Conservation (phyloP, 2,113 vertebrate genomes). For the Circaetus gallicus region DNA sequence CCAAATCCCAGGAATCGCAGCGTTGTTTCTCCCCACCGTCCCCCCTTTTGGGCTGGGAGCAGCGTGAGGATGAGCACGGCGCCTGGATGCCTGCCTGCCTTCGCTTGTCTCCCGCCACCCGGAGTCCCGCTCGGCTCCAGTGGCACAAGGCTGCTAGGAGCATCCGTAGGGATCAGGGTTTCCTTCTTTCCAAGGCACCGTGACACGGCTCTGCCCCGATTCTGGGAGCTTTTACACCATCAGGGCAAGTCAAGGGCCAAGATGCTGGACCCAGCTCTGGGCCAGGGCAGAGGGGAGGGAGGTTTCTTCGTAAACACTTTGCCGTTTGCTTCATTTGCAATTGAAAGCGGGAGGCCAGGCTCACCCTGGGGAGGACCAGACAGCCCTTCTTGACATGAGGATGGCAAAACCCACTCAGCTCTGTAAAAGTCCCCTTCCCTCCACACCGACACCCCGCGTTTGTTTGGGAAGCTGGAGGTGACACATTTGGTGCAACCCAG, state of each 20-base stretch:
- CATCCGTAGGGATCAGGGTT: neutral
- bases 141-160: neutral
- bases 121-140: neutral
- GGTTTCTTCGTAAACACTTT: neutral
- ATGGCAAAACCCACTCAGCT: neutral
- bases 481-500: neutral
- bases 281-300: neutral
- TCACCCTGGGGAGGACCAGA: neutral
- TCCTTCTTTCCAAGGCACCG: neutral
- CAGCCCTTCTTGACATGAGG: neutral
- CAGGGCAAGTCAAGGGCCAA: neutral
- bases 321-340: slow-evolving; percentile 28
- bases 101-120: accelerated
- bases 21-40: accelerated
- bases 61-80: accelerated
- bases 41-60: neutral
- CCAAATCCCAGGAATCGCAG: neutral
- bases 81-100: neutral
- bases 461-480: neutral
- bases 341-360: neutral
- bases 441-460: accelerated
- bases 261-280: neutral
- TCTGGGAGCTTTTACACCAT: neutral
- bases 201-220: neutral
- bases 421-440: neutral